These are phyloP conservation scores for Barypeithes pellucidus DNA, from an alignment of 2,888 invertebrate species.

Conservation along the genomic window DNA sequence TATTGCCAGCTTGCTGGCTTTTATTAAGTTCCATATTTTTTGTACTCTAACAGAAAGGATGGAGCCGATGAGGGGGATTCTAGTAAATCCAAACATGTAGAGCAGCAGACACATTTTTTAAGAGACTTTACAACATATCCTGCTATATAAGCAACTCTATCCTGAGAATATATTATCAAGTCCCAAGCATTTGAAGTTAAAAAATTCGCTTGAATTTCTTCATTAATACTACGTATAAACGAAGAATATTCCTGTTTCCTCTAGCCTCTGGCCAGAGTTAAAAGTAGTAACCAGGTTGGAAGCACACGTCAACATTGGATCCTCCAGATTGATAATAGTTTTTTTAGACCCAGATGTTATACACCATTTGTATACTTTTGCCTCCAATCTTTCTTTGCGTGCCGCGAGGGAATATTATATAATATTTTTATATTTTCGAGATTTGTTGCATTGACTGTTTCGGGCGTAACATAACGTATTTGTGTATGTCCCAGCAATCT, in stretches of 20 bases:
- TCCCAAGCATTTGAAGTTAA: conserved; percentile 23
- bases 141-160: conserved; percentile 23
- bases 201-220: conserved; percentile 19
- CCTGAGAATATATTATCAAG: conserved; percentile 14
- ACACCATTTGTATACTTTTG: no score
- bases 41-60: background rate
- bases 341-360: background rate
- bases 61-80: background rate
- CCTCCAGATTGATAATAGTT: no score
- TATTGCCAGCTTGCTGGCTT: background rate
- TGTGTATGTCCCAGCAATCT: conserved; percentile 22
- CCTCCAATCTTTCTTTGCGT: no score
- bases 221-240: background rate
- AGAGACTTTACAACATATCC: conserved; percentile 24
- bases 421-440: conserved; percentile 16
- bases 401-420: no score
- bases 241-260: background rate
- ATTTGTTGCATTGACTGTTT: conserved; percentile 15
- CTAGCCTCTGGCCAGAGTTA: background rate
- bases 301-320: background rate
- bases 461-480: no score
- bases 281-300: background rate
- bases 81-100: background rate
- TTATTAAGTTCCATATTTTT: conserved; percentile 6
- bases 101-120: conserved; percentile 6